Conservation (phyloP, 2,888 invertebrate species). For the Hirtodrosophila duncani region DNA sequence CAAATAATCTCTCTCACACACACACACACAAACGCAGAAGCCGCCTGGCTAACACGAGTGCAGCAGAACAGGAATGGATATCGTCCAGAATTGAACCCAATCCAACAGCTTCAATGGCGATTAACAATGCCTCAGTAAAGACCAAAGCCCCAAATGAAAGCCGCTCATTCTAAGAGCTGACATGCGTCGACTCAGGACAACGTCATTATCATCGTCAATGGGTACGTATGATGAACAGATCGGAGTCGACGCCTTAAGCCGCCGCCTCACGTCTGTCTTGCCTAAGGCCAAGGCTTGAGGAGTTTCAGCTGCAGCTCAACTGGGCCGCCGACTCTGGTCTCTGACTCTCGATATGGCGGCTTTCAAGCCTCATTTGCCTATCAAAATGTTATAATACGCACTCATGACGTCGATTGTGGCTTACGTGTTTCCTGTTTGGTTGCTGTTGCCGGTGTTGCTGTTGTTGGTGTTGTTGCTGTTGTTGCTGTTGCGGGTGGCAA, state of each 20-base stretch:
- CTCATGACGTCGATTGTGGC: slow-evolving; percentile 49
- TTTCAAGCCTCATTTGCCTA: slow-evolving; percentile 70
- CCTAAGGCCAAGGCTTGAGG: slow-evolving; percentile 30
- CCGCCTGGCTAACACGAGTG: slow-evolving; percentile 31
- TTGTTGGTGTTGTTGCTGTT: slow-evolving; percentile 1
- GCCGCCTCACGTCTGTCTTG: slow-evolving; percentile 34
- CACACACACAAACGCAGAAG: slow-evolving; percentile 29
- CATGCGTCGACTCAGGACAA: slow-evolving; percentile 43
- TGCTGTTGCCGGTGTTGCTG: neutral
- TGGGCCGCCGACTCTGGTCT: slow-evolving; percentile 21
- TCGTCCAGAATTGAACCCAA: slow-evolving; percentile 1
- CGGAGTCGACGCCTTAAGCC: slow-evolving; percentile 58
- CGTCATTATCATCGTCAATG: slow-evolving; percentile 29
- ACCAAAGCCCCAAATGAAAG: slow-evolving; percentile 28
- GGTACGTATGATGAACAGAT: slow-evolving; percentile 49
- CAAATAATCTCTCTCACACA: slow-evolving; percentile 17
- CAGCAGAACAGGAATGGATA: slow-evolving; percentile 13
- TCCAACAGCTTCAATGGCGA: slow-evolving; percentile 29
- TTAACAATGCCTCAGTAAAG: slow-evolving; percentile 31
- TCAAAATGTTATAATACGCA: slow-evolving; percentile 65
- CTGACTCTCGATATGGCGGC: slow-evolving; percentile 40
- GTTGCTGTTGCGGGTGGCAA: neutral
- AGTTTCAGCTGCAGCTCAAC: slow-evolving; percentile 12
- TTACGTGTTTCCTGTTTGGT: slow-evolving; percentile 64
- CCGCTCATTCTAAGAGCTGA: slow-evolving; percentile 32